These are phyloP conservation scores for Chaetophractus vellerosus DNA, from an alignment of 2,797 vertebrate genomes.

Conservation along the genomic window DNA sequence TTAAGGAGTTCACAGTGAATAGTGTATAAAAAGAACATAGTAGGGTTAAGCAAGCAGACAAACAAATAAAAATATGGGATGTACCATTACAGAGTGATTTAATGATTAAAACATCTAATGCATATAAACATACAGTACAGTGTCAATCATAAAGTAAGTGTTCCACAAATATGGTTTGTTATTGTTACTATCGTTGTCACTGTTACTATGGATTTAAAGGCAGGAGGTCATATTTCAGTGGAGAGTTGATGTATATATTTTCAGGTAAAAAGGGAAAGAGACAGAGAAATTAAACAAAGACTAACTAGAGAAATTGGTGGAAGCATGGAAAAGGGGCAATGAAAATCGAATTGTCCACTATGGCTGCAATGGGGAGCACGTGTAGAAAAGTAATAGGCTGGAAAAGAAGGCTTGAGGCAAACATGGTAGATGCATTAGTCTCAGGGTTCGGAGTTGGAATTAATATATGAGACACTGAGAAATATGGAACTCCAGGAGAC, in stretches of 20 bases:
- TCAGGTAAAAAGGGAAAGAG: background rate
- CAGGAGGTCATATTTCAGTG: too few species aligned
- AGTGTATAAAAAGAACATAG: too few species aligned
- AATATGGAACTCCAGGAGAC: background rate
- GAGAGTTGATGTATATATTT: too few species aligned
- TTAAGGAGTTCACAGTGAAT: background rate
- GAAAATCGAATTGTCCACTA: background rate
- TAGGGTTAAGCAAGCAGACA: too few species aligned
- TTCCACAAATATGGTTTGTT: too few species aligned
- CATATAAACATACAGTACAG: too few species aligned
- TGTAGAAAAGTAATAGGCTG: background rate
- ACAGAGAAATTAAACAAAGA: background rate
- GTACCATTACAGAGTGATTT: too few species aligned
- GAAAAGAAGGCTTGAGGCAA: background rate
- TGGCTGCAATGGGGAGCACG: accelerated
- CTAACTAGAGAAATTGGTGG: background rate
- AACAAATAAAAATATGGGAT: too few species aligned
- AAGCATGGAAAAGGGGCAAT: background rate
- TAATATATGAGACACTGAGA: background rate
- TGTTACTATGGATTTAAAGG: too few species aligned
- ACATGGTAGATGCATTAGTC: accelerated
- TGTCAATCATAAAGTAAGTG: too few species aligned
- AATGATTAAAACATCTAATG: too few species aligned
- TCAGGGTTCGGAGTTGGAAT: background rate
- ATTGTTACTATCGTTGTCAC: too few species aligned